A percentile compares a stretch with the other conserved stretches of the same genome.
These are phyloP conservation scores for Acrocephalus arundinaceus DNA, from an alignment of 2,113 vertebrate species.

Conservation along the genomic window DNA sequence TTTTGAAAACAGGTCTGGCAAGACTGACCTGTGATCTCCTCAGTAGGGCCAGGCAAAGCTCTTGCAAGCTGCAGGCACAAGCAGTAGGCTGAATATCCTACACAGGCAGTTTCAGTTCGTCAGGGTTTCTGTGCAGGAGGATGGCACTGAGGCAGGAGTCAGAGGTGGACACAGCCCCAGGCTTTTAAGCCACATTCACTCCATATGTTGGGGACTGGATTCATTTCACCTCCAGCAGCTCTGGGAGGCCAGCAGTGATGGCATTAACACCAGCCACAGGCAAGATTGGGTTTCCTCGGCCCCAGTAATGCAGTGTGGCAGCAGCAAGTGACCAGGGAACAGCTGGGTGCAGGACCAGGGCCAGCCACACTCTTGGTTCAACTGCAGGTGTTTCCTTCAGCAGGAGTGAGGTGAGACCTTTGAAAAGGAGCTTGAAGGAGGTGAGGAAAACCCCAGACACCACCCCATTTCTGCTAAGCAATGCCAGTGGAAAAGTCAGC, in stretches of 20 bases:
- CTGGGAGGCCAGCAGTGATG: neutral
- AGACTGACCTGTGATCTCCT: neutral
- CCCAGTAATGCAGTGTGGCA: rapidly evolving
- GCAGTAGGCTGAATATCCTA: neutral
- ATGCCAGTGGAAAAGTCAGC: neutral
- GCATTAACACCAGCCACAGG: neutral
- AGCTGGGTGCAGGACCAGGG: rapidly evolving
- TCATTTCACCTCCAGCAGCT: neutral
- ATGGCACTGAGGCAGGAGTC: rapidly evolving
- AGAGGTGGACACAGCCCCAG: rapidly evolving
- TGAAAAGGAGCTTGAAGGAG: neutral
- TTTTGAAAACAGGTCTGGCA: neutral
- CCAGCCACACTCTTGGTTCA: neutral
- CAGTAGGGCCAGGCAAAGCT: neutral
- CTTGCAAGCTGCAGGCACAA: neutral
- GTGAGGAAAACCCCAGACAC: neutral
- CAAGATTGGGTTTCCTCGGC: neutral
- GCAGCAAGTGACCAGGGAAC: neutral
- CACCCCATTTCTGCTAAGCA: neutral
- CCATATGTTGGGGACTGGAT: neutral
- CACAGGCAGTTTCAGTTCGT: rapidly evolving
- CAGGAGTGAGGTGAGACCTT: neutral
- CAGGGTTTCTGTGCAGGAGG: neutral
- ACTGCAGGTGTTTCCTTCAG: neutral
- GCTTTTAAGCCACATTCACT: neutral